Percentiles rank a stretch among this genome's conserved stretches.
Conservation (phyloP, 2,888 invertebrate species). For the Macrostomum cliftonense region DNA sequence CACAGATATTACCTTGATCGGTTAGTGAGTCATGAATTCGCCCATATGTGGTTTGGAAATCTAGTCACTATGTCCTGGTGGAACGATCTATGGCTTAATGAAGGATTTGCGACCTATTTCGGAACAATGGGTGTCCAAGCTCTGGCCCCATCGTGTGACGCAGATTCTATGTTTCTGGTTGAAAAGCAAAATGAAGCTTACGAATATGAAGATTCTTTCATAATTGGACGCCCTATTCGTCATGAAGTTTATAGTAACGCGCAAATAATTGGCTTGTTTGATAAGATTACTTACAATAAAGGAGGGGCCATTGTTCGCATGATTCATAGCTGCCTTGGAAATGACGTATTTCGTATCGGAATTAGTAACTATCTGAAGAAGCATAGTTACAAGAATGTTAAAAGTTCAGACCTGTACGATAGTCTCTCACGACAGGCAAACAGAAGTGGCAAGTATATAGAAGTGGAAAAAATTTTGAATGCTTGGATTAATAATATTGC, state of each 20-base stretch:
- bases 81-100: conserved; percentile 35
- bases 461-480: conserved; percentile 28
- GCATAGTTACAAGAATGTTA: no score
- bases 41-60: conserved; percentile 36
- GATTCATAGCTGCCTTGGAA: conserved; percentile 28
- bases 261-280: no score
- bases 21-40: conserved; percentile 34
- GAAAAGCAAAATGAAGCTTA: no score
- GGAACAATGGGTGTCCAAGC: conserved; percentile 34
- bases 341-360: conserved; percentile 24
- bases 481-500: conserved; percentile 35
- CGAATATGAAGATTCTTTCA: no score
- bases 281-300: conserved; percentile 33
- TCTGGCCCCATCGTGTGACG: conserved; percentile 29
- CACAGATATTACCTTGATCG: conserved; percentile 29
- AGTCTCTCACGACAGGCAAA: no score
- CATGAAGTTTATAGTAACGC: no score
- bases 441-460: no score
- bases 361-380: no score
- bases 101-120: conserved; percentile 32
- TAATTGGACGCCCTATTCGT: no score
- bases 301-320: conserved; percentile 31
- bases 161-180: no score
- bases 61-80: conserved; percentile 36
- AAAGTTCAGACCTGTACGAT: background rate